A percentile compares a stretch with the other conserved stretches of the same genome.
Evolutionary conservation across 2,888 invertebrate genomes (phyloP).

Genomic region (Patella ulyssiponensis): DNA sequence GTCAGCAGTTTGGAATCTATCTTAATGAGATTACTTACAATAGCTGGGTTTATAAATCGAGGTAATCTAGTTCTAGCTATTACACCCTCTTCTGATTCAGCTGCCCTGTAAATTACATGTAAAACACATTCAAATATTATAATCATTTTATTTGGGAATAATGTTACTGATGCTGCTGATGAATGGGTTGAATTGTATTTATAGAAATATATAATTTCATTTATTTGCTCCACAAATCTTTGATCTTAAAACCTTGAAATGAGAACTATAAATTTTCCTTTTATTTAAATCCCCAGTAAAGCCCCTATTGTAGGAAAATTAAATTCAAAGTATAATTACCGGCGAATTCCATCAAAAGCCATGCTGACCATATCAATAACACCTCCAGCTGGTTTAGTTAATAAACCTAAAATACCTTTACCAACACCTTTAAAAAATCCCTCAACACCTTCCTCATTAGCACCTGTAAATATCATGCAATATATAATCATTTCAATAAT

Average conservation of each 20-base stretch:
- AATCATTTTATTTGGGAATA: no score
- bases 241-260: no score
- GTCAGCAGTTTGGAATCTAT: background rate
- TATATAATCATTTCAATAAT: no score
- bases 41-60: conserved; percentile 79
- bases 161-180: no score
- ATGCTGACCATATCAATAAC: conserved; percentile 78
- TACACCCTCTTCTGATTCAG: conserved; percentile 78
- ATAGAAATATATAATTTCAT: no score
- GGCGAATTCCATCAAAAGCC: conserved; percentile 80
- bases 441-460: conserved; percentile 79
- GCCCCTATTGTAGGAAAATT: no score
- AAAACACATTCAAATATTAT: no score
- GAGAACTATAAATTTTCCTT: no score
- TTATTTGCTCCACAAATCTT: no score
- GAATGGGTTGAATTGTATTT: no score
- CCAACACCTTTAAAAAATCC: conserved; percentile 81
- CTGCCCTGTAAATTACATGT: conserved; percentile 72
- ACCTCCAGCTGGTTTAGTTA: conserved; percentile 77
- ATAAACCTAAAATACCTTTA: conserved; percentile 79
- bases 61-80: conserved; percentile 81
- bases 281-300: no score
- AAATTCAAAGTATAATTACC: conserved; percentile 72
- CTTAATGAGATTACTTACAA: conserved; percentile 73
- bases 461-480: conserved; percentile 64